Base-by-base conservation (phyloP, 1,140 invertebrate species). In the Hyles euphorbiae region DNA sequence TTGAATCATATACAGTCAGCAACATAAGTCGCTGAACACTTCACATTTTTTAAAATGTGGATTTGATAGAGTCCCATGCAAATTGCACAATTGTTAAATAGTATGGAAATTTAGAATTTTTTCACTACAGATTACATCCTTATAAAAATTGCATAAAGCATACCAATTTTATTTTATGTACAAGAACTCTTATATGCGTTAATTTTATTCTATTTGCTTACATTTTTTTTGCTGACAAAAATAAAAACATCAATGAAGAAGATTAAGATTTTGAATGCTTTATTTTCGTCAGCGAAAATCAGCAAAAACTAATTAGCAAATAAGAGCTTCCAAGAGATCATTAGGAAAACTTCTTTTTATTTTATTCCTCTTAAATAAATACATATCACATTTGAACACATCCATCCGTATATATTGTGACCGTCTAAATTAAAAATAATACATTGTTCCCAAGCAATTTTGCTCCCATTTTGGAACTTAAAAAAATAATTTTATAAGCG, bases 341-440 rank as follows among this genome's bases (percentile, higher is more conserved):
- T 88, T 83, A 77, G 79, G 84, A 88, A 88, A 88, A 88, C 84
- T 86, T 88, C 68, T 67, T 81, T 81, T 77, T 70, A 67, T 63
- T 71, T 83, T 79, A 77, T 78, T 72, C 69, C 56, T 74, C 83
- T 80, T 88, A 84, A 84, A 83, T 76, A 84, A 82, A 85, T 83
- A 84, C 74, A 83, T 86, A 88, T 88, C 85, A 88, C 81, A 88
- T 81, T 83, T 88, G 85, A 88, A 88, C 85, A 88, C 83, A 86
- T 84, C 72, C 76, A 78, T 84, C 76, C 69, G 66, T 75, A 74
- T 76, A 74, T 76, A 78, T 81, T 78, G 66, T 76, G 73, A 72
- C 67, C 55, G 62, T 68, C 74, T 76, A 78, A 40, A 40, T 40
- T 5, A 40, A 70, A 52, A 61, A 52, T 60, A 58, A 34, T 51